Evolutionary conservation across 1,140 invertebrate genomes (phyloP), one percentile per base, ranked within the genome.

Genomic region (Stegodyphus dumicola): DNA sequence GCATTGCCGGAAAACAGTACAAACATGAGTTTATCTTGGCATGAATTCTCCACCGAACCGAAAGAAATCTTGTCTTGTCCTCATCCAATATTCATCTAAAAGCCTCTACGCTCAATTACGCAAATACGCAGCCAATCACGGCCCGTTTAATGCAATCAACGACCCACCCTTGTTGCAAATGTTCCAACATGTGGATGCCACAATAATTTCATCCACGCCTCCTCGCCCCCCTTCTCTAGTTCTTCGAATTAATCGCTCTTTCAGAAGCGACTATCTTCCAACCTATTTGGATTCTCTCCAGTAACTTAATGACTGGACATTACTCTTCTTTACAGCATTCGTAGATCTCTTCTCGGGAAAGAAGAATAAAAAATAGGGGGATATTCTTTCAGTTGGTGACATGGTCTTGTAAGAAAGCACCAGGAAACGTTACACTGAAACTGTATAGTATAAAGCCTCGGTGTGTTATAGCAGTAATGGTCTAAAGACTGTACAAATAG

Each of bases 241-340:
- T 3, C 33, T 33, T 33, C 33, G 69, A 73, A 81, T 73, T 81
- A 81, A 81, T 81, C 78, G 78, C 78, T 6, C 53, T 81, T 67
- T 67, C 66, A 79, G 77, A 79, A 70, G 69, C 77, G 78, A 67
- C 78, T 81, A 71, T 81, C 78, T 81, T 67, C 78, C 52, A 81
- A 73, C 78, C 78, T 81, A 81, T 81, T 81, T 81, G 78, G 78
- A 81, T 73, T 73, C 33, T 73, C 67, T 81, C 78, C 78, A 81
- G 78, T 81, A 81, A 73, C 78, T 81, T 81, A 81, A 81, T 73
- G 78, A 81, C 69, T 69, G 54, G 78, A 51, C 78, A 81, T 81
- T 81, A 81, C 78, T 81, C 78, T 81, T 81, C 78, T 73, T 81
- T 81, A 81, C 70, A 71, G 69, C 70, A 73, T 81, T 65, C 67